Base-by-base conservation (phyloP, 53 echinoderm and acorn worm genomes). In the Crossaster papposus region DNA sequence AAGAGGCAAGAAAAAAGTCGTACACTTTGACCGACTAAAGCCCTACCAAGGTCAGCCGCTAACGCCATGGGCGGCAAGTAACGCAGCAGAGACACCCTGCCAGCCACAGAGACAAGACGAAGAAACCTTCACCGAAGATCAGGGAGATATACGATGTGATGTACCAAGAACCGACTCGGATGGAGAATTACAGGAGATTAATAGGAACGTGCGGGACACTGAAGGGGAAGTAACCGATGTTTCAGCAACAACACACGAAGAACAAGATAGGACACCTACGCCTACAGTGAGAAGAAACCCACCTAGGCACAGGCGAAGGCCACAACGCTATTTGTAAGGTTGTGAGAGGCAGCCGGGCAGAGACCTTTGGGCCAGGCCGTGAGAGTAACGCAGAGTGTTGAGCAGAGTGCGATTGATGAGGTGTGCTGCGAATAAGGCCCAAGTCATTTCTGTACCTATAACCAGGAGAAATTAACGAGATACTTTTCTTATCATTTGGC, bases 281-380 rank as follows among this genome's bases (percentile, higher is more conserved):
- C 51, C 30, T 24, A 52, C 10, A 51, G 79, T 51, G 51, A 72
- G 79, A 23, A 50, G 79, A 52, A 79, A n/a, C n/a, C n/a, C n/a
- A n/a, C n/a, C n/a, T n/a, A 50, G 79, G 52, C 8, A 79, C 52
- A 50, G 79, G 79, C 51, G 79, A 51, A 50, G 13, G 18, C 64
- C 15, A 22, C 64, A 64, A 22, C 23, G 64, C 23, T 22, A 13
- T 18, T 14, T 22, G 23, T 14, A 14, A 22, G 23, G 64, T 3
- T 3, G n/a, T n/a, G 9, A 30, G 31, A 30, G 31, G 37, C 38
- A 36, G 37, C 76, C 36, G 26, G 76, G 76, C 76, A 76, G 76
- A 14, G 28, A 76, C 38, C 76, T 76, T 10, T 35, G 36, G 76
- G 76, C 36, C 76, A 76, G 76, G 76, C 36, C 2, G 38, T 76